Conservation (phyloP, 64 coral and sea anemone species). For the Pachyseris speciosa region DNA sequence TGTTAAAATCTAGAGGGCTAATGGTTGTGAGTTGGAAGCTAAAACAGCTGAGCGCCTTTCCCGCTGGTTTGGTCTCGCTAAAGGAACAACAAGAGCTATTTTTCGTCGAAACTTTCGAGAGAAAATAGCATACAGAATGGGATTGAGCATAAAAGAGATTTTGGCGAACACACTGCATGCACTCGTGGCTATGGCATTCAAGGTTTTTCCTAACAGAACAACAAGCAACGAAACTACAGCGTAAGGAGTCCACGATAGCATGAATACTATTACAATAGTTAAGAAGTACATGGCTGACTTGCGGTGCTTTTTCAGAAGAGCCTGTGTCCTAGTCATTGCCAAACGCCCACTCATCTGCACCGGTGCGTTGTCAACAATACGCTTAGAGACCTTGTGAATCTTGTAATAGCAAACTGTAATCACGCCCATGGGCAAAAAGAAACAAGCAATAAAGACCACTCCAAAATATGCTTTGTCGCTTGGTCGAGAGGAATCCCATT, state of each 20-base stretch:
- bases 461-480: constrained; percentile 42
- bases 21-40: background rate
- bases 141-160: constrained; percentile 34
- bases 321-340: constrained; percentile 3
- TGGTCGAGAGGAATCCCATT: constrained; percentile 9
- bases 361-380: background rate
- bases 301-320: constrained; percentile 19
- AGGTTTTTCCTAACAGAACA: background rate
- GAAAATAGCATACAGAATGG: constrained; percentile 56
- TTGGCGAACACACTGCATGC: constrained; percentile 56
- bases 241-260: constrained; percentile 54
- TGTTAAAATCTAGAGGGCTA: background rate
- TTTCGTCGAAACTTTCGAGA: constrained; percentile 24
- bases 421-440: constrained; percentile 36
- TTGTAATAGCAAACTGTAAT: constrained; percentile 52
- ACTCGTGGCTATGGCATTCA: background rate
- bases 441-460: constrained; percentile 39
- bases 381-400: constrained; percentile 35
- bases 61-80: background rate
- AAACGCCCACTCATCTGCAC: background rate
- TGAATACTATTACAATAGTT: constrained; percentile 22
- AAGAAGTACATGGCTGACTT: constrained; percentile 35
- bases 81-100: background rate
- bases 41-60: background rate
- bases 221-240: constrained; percentile 19